These are phyloP conservation scores for Eucera pruinosa DNA, from an alignment of 2,888 invertebrate genomes.

Conservation along the genomic window DNA sequence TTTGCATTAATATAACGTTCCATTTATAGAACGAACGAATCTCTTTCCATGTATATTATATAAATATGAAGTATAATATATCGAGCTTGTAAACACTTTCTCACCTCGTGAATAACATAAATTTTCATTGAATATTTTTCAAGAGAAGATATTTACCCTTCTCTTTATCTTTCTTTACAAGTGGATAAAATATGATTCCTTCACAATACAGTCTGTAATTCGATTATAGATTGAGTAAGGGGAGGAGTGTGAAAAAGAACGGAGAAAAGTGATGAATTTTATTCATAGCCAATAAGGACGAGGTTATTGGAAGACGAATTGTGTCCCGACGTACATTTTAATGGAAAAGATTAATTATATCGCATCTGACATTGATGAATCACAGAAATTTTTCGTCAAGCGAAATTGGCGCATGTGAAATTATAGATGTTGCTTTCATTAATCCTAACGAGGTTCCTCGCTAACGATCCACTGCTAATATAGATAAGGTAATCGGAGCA, in stretches of 20 bases:
- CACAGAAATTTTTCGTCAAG: slow-evolving; percentile 34
- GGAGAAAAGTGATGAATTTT: not conserved
- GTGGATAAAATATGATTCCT: not conserved
- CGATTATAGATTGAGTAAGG: slow-evolving; percentile 10
- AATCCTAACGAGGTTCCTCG: slow-evolving; percentile 40
- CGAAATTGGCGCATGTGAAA: slow-evolving; percentile 25
- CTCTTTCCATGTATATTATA: too few species aligned
- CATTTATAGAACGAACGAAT: too few species aligned
- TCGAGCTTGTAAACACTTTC: too few species aligned
- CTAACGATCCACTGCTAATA: slow-evolving; percentile 44
- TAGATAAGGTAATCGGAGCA: slow-evolving; percentile 37
- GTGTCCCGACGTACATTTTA: slow-evolving; percentile 41
- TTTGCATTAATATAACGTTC: too few species aligned
- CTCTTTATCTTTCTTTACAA: not conserved
- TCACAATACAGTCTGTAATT: not conserved
- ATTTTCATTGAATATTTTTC: too few species aligned
- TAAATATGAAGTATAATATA: too few species aligned
- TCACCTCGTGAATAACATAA: too few species aligned
- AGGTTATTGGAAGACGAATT: slow-evolving; percentile 23
- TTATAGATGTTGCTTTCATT: slow-evolving; percentile 33
- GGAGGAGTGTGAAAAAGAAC: too few species aligned
- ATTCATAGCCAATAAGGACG: slow-evolving; percentile 20
- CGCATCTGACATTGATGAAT: slow-evolving; percentile 56
- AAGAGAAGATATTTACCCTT: not conserved
- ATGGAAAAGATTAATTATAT: slow-evolving; percentile 57